phyloP scores from a whole-genome alignment of 2,888 invertebrate genomes.

The Strigamia crassipes region DNA sequence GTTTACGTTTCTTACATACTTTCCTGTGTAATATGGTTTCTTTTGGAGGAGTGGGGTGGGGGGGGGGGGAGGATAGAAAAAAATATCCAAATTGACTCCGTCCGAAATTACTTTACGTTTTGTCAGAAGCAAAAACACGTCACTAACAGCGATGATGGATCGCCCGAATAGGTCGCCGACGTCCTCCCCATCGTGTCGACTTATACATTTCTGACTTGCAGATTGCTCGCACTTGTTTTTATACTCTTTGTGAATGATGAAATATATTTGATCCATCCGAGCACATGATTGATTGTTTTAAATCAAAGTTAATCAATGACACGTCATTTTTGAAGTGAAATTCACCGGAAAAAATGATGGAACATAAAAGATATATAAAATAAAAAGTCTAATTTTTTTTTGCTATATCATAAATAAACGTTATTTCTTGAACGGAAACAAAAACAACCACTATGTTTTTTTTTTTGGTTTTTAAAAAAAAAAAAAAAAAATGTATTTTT shows the following conservation, averaged over 20 bases:
- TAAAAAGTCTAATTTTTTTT: no score
- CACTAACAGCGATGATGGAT: constrained; percentile 37
- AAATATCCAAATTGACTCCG: constrained; percentile 29
- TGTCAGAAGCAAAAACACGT: constrained; percentile 37
- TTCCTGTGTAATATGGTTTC: constrained; percentile 9
- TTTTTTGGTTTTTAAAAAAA: not conserved
- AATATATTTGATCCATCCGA: constrained; percentile 34
- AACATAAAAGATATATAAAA: not conserved
- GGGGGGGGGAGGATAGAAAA: not conserved
- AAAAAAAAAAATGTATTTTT: not conserved
- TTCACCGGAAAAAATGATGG: not conserved
- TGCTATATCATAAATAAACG: not conserved
- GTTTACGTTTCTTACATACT: constrained; percentile 40
- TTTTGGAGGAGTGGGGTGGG: not conserved
- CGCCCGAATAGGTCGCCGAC: constrained; percentile 34
- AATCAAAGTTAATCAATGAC: constrained; percentile 40
- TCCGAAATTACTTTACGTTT: constrained; percentile 34
- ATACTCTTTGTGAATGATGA: constrained; percentile 35
- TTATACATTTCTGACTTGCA: constrained; percentile 42
- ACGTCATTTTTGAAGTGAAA: not conserved
- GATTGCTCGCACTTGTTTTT: constrained; percentile 39
- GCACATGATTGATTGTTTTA: constrained; percentile 42
- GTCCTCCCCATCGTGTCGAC: constrained; percentile 25
- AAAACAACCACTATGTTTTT: not conserved
- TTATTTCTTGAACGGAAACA: not conserved